Evolutionary conservation across 2,797 vertebrate species (phyloP), one percentile per base, ranked within the genome.

Genomic region (Muraenolepis orangiensis): DNA sequence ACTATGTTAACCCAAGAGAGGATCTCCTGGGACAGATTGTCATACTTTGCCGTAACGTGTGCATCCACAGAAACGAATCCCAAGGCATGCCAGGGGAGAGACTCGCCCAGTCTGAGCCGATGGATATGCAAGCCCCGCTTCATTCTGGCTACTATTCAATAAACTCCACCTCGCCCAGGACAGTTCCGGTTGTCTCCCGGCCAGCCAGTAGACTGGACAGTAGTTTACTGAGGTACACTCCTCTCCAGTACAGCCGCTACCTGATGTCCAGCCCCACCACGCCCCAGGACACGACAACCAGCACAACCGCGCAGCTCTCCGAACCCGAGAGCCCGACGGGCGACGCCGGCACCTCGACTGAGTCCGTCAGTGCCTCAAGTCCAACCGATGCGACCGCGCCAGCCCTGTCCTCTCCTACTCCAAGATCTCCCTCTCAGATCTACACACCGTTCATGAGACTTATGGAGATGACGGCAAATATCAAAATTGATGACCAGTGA

Each of bases 361-460:
- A 51, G 82, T 16, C n/a, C 57, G 2, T 8, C 6, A 38, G 66
- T 3, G 42, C 0, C 30, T 32, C 82, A 8, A 74, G 14, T 74
- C 69, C 76, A 66, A 23, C 36, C 12, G 82, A 85, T 20, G 78
- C 78, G 67, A 51, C 82, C 23, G 6, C 81, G 14, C 78, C 76
- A 13, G 69, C 78, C 4, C 31, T 23, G 2, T 67, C 72, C 7
- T 78, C 69, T 16, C 70, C 74, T 40, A 76, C 30, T 76, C 72
- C 78, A 0, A 88, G 91, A 87, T 89, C 91, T 72, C 77, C 86
- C 8, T 70, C 88, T 67, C 89, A 85, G 80, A 88, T 91, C 8
- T 95, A 94, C 82, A 94, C 94, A 0, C 97, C 97, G 0, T 98
- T 96, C 86, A 94, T 95, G 83, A 95, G 93, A 81, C 95, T 99